phyloP scores from a whole-genome alignment of 2,797 vertebrate species.

The Syndactyla subalaris region DNA sequence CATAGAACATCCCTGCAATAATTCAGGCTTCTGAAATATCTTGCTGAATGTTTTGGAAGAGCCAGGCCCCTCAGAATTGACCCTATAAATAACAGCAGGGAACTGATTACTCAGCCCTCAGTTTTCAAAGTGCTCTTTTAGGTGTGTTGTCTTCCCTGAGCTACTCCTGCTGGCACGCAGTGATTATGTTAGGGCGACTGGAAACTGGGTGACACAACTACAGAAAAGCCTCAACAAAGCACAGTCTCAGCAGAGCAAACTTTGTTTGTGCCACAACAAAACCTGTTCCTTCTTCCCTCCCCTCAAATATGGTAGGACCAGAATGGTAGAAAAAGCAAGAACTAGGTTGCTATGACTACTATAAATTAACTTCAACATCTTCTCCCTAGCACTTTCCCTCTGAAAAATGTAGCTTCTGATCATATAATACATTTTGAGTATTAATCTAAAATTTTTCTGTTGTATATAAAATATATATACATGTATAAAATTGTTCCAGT shows the following conservation, averaged over 20 bases:
- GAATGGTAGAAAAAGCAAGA: background rate
- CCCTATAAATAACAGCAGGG: background rate
- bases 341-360: constrained; percentile 35
- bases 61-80: background rate
- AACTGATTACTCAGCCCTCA: background rate
- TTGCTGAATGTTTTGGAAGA: background rate
- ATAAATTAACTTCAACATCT: background rate
- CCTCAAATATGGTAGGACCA: background rate
- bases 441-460: background rate
- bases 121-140: background rate
- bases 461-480: too few species aligned
- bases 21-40: background rate
- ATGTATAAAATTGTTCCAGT: background rate
- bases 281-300: background rate
- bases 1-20: background rate
- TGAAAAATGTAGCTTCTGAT: background rate
- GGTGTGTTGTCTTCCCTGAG: background rate
- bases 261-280: background rate
- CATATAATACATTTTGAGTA: background rate
- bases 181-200: background rate
- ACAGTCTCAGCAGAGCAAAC: background rate
- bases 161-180: background rate
- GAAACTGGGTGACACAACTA: background rate
- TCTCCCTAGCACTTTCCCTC: background rate
- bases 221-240: background rate